Evolutionary conservation across 1,140 invertebrate genomes (phyloP).

Genomic region (Drosophila persimilis): DNA sequence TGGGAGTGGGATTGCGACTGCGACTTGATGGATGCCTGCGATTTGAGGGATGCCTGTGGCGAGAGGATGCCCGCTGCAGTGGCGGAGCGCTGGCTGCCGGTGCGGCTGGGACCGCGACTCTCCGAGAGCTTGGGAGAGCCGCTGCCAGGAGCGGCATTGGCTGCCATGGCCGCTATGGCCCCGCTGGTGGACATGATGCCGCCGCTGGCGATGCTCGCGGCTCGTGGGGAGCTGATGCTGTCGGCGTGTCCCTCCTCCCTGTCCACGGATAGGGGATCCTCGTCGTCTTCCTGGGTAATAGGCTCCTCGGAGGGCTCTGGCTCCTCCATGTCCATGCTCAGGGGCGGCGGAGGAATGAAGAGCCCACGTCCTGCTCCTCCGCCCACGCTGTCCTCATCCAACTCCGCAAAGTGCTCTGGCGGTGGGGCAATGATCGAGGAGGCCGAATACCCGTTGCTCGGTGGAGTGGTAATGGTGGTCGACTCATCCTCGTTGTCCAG

Average conservation of each 20-base stretch:
- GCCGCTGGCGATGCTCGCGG: slow-evolving; percentile 68
- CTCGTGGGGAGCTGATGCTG: slow-evolving; percentile 62
- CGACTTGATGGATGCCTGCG: slow-evolving; percentile 47
- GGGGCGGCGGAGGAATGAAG: slow-evolving; percentile 65
- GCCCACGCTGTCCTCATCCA: slow-evolving; percentile 53
- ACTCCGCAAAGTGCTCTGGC: slow-evolving; percentile 68
- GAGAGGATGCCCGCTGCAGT: slow-evolving; percentile 42
- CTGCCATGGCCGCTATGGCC: slow-evolving; percentile 38
- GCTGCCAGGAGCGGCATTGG: slow-evolving; percentile 12
- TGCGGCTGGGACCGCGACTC: slow-evolving; percentile 70
- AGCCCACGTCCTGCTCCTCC: slow-evolving; percentile 17
- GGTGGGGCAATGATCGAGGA: slow-evolving; percentile 78
- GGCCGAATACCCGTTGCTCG: slow-evolving; percentile 77
- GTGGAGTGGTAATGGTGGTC: slow-evolving; percentile 78
- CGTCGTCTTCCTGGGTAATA: slow-evolving; percentile 42
- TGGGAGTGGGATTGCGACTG: slow-evolving; percentile 28
- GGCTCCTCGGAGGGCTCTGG: slow-evolving; percentile 29
- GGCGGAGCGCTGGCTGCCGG: slow-evolving; percentile 58
- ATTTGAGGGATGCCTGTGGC: slow-evolving; percentile 63
- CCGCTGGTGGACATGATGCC: slow-evolving; percentile 55
- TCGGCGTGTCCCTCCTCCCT: slow-evolving; percentile 55
- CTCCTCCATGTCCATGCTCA: slow-evolving; percentile 8
- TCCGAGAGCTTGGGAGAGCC: slow-evolving; percentile 49
- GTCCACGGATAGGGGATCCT: slow-evolving; percentile 66
- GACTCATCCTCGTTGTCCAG: slow-evolving; percentile 77